Evolutionary conservation across 2,888 invertebrate species (phyloP), one percentile per base, ranked within the genome.

Genomic region (Abrostola tripartita): DNA sequence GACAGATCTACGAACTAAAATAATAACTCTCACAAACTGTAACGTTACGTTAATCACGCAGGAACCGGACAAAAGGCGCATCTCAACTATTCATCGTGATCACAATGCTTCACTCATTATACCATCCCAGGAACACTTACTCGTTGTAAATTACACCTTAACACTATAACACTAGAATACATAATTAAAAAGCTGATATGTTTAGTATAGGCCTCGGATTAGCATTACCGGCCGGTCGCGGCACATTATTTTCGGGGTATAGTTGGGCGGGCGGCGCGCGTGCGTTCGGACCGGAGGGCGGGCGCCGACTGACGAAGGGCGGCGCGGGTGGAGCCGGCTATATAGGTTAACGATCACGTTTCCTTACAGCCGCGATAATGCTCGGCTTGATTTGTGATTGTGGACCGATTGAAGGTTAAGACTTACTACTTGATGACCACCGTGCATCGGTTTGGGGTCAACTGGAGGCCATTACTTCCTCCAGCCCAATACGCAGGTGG

Each of bases 311-410:
- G 89, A 58, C 82, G 84, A 74, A 76, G 82, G 83, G 81, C 81
- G 81, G 74, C 74, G 79, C 79, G 78, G 78, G 67, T 78, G 81
- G 78, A 75, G 74, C 70, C 69, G 74, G 71, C 79, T 79, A 89
- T 85, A 84, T 90, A 88, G 91, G 91, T 87, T 92, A 92, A 92
- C 92, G 92, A 92, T 92, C 91, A 90, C 86, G 84, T 81, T 84
- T 81, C 84, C 85, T 83, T 71, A 75, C 65, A 73, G 80, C 67
- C 70, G 79, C 85, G 86, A 85, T 88, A 85, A 86, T 83, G 81
- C 79, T 81, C 74, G 81, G 65, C 68, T 82, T 84, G 83, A 85
- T 81, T 85, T 81, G 79, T 74, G 74, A 68, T 57, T 67, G 68
- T 73, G 63, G 71, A 65, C 61, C 65, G 70, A 70, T 67, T 76